These are phyloP conservation scores for Corbicula japonica DNA, from an alignment of 2,888 invertebrate genomes.

Conservation along the genomic window DNA sequence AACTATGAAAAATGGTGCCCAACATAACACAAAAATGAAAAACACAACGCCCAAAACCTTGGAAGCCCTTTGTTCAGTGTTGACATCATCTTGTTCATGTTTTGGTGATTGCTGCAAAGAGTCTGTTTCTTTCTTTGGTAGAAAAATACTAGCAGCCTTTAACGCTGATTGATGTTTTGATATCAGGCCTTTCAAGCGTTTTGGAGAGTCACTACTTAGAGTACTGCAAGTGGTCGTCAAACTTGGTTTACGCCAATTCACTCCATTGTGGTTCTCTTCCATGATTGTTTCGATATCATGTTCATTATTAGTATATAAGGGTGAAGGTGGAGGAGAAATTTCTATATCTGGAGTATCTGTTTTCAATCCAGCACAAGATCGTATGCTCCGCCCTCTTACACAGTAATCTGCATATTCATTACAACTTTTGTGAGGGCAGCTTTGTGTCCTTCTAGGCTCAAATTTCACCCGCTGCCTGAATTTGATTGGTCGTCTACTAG, in stretches of 20 bases:
- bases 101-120: constrained; percentile 27
- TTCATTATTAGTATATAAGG: constrained; percentile 39
- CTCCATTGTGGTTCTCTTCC: constrained; percentile 58
- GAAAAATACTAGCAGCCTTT: constrained; percentile 82
- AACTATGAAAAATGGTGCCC: constrained; percentile 86
- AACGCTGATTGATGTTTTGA: constrained; percentile 83
- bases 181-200: constrained; percentile 75
- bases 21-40: constrained; percentile 85
- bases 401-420: constrained; percentile 36
- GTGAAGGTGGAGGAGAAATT: constrained; percentile 59
- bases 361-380: constrained; percentile 27
- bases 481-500: constrained; percentile 67
- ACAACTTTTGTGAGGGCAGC: constrained; percentile 58
- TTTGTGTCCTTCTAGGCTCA: constrained; percentile 60
- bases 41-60: constrained; percentile 89
- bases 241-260: constrained; percentile 38
- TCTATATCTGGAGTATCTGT: constrained; percentile 30
- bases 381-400: constrained; percentile 31
- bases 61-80: constrained; percentile 97
- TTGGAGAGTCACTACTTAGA: constrained; percentile 65
- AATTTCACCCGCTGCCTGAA: constrained; percentile 67
- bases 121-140: constrained; percentile 73
- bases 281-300: constrained; percentile 49
- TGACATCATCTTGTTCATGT: constrained; percentile 87
- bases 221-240: constrained; percentile 51